These are phyloP conservation scores for Brachycybe producta DNA, from an alignment of 2,888 invertebrate species.

Conservation along the genomic window DNA sequence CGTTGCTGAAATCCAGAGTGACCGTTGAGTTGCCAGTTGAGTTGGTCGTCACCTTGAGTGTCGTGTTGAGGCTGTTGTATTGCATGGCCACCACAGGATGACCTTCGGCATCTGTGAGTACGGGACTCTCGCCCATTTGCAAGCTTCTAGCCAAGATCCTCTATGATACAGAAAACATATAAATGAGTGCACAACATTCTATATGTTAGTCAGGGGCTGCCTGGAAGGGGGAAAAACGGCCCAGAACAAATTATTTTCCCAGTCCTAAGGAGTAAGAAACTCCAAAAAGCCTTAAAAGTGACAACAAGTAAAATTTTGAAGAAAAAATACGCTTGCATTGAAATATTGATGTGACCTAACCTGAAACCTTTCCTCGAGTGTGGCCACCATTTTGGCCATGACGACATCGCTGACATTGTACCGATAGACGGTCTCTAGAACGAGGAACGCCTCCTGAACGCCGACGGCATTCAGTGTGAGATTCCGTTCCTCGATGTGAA, in stretches of 20 bases:
- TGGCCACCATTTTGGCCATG: neutral
- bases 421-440: conserved; percentile 11
- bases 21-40: neutral
- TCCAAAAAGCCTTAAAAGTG: too few species aligned
- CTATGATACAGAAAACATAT: conserved; percentile 4
- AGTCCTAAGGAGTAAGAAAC: too few species aligned
- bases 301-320: too few species aligned
- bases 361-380: neutral
- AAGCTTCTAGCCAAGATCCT: conserved; percentile 12
- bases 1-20: neutral
- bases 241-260: too few species aligned
- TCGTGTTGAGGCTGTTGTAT: neutral
- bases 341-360: too few species aligned
- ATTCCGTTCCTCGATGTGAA: neutral
- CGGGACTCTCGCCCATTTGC: conserved; percentile 5
- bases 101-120: conserved; percentile 3
- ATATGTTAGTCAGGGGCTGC: too few species aligned
- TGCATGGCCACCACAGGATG: conserved; percentile 6
- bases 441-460: conserved; percentile 1
- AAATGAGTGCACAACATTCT: neutral
- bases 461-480: neutral
- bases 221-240: too few species aligned
- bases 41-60: neutral
- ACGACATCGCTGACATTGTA: conserved; percentile 1
- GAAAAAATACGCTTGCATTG: too few species aligned